Evolutionary conservation across 2,113 vertebrate genomes (phyloP), one percentile per base, ranked within the genome.

Genomic region (Datnioides undecimradiatus): DNA sequence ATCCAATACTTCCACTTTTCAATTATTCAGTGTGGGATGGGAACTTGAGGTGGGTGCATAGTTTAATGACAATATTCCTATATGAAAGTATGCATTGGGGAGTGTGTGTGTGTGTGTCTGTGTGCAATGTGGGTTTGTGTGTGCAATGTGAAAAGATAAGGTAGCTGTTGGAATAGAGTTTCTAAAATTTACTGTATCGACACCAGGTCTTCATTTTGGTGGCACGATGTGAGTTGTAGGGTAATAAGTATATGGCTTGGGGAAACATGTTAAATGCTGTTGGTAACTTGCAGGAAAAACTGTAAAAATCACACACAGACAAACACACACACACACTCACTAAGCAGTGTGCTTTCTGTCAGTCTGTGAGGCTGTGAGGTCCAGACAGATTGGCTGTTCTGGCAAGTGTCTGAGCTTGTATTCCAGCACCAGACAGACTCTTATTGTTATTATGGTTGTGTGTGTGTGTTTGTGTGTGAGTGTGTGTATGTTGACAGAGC

Each of bases 381-480:
- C 86, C 84, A 85, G 74, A 90, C 85, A 79, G 80, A 85, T 84
- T 80, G 87, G 52, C 58, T 88, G 83, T 69, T 88, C 72, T 84
- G 83, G 78, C 59, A 76, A 73, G 51, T 69, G 43, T 74, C 67
- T 63, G 45, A 62, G 27, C 45, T 48, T 7, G 63, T 63, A 52
- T 75, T 74, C 71, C 82, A 90, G 64, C 34, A 68, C 31, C 55
- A 87, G 60, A 23, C 64, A 88, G 71, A 59, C 45, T 17, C 21
- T 62, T 59, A 27, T 75, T 80, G 51, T 51, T 84, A 64, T 65
- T 12, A 34, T 29, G 34, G 17, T 6, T 67, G 19, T 58, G 45
- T 73, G 1, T 70, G 2, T 75, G 27, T 55, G 38, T 43, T 5
- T 46, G 29, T 71, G 38, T 55, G 67, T 43, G 57, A 51, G 34